phyloP scores from a whole-genome alignment of 2,888 invertebrate species.

The Macrophya annulata region DNA sequence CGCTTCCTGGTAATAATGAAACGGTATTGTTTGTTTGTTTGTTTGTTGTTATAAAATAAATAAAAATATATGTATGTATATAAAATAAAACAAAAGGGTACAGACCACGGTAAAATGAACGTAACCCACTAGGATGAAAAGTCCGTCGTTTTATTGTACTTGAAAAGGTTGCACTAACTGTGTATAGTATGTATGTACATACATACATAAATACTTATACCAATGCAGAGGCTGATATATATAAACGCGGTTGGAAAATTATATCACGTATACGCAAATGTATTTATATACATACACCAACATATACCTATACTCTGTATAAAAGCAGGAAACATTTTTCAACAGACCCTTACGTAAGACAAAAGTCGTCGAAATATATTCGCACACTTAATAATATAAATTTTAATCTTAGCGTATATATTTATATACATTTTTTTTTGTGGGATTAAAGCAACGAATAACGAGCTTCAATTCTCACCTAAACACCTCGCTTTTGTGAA shows the following conservation, averaged over 20 bases:
- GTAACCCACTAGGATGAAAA: neutral
- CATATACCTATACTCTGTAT: neutral
- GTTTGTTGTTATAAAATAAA: neutral
- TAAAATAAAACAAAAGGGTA: neutral
- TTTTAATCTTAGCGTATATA: neutral
- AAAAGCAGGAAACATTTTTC: conserved; percentile 38
- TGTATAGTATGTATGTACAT: neutral
- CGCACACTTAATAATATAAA: neutral
- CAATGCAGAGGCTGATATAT: neutral
- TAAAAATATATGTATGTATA: neutral
- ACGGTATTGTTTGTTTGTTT: neutral
- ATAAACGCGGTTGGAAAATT: conserved; percentile 20
- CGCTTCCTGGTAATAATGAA: neutral
- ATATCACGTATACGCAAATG: conserved; percentile 19
- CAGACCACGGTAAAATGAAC: neutral
- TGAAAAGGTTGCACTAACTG: conserved; percentile 15
- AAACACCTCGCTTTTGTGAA: neutral
- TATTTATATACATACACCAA: neutral
- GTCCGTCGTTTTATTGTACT: neutral
- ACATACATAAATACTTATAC: too few relatives aligned
- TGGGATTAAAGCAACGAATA: neutral
- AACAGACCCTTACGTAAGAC: conserved; percentile 16
- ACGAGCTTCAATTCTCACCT: neutral
- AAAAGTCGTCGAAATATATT: conserved; percentile 30
- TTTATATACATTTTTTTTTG: too few relatives aligned